A percentile compares a stretch with the other conserved stretches of the same genome.
Conservation (phyloP, 2,797 vertebrate genomes). For the Botia kubotai region DNA sequence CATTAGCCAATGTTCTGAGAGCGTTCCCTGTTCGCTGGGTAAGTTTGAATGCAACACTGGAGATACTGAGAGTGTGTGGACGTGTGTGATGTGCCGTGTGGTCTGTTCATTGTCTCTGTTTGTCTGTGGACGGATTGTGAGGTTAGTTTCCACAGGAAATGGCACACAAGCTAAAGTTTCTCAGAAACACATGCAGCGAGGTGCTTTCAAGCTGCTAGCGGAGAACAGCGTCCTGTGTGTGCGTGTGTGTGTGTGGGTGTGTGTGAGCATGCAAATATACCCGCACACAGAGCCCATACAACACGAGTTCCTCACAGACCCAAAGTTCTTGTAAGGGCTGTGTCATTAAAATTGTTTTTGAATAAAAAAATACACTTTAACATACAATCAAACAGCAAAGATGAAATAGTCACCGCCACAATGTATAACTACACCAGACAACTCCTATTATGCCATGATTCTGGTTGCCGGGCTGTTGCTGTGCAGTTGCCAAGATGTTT, state of each 20-base stretch:
- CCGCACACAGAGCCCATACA: neutral
- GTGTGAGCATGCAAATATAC: neutral
- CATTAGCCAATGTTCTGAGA: too few relatives aligned
- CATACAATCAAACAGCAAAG: neutral
- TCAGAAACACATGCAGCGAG: constrained; percentile 32
- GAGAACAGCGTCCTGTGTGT: neutral
- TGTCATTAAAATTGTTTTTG: too few relatives aligned
- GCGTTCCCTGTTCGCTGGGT: too few relatives aligned
- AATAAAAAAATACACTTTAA: neutral
- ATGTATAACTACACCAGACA: too few relatives aligned
- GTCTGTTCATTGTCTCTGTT: neutral
- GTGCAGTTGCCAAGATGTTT: too few relatives aligned
- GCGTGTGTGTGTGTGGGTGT: constrained; percentile 31
- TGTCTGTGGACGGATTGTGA: constrained; percentile 41
- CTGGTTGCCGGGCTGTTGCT: too few relatives aligned
- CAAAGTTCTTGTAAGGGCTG: neutral
- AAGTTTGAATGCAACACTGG: neutral
- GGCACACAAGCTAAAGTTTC: constrained; percentile 42
- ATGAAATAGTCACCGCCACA: too few relatives aligned
- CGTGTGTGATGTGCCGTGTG: neutral
- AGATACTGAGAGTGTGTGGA: neutral
- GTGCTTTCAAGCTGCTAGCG: constrained; percentile 22
- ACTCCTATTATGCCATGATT: too few relatives aligned
- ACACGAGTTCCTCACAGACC: neutral
- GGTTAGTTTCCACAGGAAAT: constrained; percentile 55